Evolutionary conservation across 2,113 vertebrate species (phyloP).

Genomic region (Pachycephala philippinensis): DNA sequence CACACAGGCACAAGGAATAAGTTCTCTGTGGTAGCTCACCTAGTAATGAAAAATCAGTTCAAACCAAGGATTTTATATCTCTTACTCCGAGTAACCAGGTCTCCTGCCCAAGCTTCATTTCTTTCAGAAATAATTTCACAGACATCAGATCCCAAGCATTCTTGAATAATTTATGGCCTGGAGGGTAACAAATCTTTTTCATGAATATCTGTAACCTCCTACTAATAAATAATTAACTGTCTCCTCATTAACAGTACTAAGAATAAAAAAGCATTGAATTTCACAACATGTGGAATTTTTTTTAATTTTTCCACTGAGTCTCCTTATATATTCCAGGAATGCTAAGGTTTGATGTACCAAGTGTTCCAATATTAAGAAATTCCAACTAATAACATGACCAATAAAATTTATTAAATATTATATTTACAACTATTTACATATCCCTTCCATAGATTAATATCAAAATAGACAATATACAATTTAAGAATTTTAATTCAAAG

Average conservation of each 20-base stretch:
- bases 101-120: neutral
- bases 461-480: slow-evolving; percentile 99
- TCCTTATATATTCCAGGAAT: neutral
- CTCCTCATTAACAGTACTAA: neutral
- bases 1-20: neutral
- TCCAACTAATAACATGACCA: slow-evolving; percentile 86
- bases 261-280: neutral
- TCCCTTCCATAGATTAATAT: slow-evolving; percentile 95
- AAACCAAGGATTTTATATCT: neutral
- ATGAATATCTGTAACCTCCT: slow-evolving; percentile 47
- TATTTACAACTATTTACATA: slow-evolving; percentile 99
- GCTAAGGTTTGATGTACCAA: slow-evolving; percentile 42
- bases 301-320: neutral
- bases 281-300: neutral
- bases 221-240: slow-evolving; percentile 45
- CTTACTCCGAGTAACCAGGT: neutral
- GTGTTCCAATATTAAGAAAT: slow-evolving; percentile 57
- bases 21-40: neutral
- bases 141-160: slow-evolving; percentile 42
- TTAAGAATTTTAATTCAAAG: slow-evolving; percentile 98
- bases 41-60: neutral
- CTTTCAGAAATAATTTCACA: slow-evolving; percentile 10
- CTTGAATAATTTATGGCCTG: slow-evolving; percentile 36
- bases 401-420: slow-evolving; percentile 99
- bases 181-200: slow-evolving; percentile 44